Evolutionary conservation across 2,797 vertebrate species (phyloP).

Genomic region (Lycodopsis pacificus): DNA sequence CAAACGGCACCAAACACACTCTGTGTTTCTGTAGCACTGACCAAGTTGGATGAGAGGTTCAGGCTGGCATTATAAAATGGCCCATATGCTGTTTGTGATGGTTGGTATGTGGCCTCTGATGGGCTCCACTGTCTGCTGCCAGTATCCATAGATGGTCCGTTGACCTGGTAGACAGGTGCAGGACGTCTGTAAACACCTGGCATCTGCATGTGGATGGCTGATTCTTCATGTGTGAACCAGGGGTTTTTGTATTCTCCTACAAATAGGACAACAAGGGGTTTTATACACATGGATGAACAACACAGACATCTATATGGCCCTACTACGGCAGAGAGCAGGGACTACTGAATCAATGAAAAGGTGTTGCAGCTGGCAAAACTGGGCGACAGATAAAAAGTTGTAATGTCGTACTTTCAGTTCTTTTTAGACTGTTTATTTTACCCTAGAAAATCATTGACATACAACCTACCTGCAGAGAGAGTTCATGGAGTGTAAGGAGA

Average conservation of each 20-base stretch:
- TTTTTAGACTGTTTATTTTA: not conserved
- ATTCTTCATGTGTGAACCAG: not conserved
- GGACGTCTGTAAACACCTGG: not conserved
- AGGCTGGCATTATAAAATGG: not conserved
- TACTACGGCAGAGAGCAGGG: not conserved
- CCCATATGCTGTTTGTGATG: not conserved
- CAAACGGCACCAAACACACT: not conserved
- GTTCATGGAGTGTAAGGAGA: too few relatives aligned
- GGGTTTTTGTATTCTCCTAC: constrained; percentile 23
- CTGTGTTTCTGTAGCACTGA: constrained; percentile 15
- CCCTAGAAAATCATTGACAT: too few relatives aligned
- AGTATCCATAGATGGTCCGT: not conserved
- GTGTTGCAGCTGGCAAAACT: not conserved
- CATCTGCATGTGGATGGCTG: not conserved
- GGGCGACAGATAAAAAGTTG: not conserved
- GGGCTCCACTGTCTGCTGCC: not conserved
- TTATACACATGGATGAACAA: not conserved
- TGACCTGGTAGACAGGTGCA: not conserved
- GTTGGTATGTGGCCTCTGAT: not conserved
- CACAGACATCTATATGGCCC: not conserved
- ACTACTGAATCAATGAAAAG: not conserved
- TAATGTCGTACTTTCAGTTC: not conserved
- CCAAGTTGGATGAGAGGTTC: not conserved
- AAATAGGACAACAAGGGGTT: not conserved
- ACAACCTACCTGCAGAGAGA: not conserved